Evolutionary conservation across 2,797 vertebrate genomes (phyloP).

Genomic region (Falco peregrinus): DNA sequence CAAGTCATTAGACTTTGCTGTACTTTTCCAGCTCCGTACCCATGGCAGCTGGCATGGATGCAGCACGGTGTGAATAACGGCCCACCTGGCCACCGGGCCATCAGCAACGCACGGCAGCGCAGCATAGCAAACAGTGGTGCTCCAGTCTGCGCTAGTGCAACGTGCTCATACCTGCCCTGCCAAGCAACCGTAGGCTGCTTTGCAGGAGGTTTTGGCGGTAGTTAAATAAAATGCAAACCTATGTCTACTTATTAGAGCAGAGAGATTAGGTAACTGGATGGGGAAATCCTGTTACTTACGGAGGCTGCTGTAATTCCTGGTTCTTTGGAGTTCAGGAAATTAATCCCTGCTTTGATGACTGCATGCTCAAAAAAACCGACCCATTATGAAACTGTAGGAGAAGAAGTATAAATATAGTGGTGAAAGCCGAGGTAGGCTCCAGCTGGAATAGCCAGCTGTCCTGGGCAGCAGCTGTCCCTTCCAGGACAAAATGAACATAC

Average conservation of each 20-base stretch:
- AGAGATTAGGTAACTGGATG: neutral
- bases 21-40: neutral
- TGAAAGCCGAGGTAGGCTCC: neutral
- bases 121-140: accelerated
- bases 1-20: neutral
- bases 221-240: neutral
- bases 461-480: neutral
- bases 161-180: accelerated
- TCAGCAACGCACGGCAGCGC: accelerated
- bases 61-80: neutral
- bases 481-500: neutral
- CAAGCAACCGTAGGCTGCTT: neutral
- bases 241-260: neutral
- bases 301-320: neutral
- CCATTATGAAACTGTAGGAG: neutral
- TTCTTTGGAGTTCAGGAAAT: neutral
- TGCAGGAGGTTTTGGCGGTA: neutral
- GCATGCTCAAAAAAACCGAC: neutral
- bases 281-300: neutral
- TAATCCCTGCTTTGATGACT: neutral
- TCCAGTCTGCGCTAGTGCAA: neutral
- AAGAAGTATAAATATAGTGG: neutral
- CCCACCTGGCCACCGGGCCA: neutral
- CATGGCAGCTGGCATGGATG: accelerated
- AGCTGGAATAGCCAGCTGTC: neutral